Conservation (phyloP, 2,797 vertebrate genomes). For the Sphenopsis melanotis region DNA sequence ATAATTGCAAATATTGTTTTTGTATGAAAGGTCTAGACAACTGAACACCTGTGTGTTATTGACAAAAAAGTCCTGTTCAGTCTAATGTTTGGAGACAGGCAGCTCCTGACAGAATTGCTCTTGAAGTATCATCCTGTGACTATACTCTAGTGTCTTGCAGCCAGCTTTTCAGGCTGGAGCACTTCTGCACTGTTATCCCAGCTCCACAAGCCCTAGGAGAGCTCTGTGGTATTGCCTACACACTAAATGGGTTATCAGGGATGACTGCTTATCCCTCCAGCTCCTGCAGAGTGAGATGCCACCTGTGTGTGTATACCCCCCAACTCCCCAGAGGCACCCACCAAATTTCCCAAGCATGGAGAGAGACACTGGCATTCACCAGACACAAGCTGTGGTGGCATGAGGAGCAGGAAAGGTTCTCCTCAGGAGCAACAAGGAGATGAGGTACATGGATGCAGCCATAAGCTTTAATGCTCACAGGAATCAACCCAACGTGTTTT, state of each 20-base stretch:
- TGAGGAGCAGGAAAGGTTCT: background rate
- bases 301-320: background rate
- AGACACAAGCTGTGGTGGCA: accelerated
- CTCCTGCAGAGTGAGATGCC: background rate
- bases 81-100: background rate
- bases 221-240: background rate
- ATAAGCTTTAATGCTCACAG: background rate
- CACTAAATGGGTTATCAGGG: background rate
- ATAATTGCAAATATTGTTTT: background rate
- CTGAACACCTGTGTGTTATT: background rate
- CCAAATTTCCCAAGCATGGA: background rate
- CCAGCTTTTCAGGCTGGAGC: background rate
- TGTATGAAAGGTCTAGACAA: background rate
- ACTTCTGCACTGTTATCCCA: background rate
- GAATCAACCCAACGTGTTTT: accelerated
- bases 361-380: background rate
- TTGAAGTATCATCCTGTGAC: background rate
- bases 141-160: background rate
- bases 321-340: background rate
- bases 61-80: background rate
- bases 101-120: background rate
- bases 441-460: background rate
- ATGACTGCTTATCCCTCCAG: background rate
- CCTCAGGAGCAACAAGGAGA: background rate
- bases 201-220: background rate